Evolutionary conservation across 2,113 vertebrate genomes (phyloP), one percentile per base, ranked within the genome.

Genomic region (Columbina picui): DNA sequence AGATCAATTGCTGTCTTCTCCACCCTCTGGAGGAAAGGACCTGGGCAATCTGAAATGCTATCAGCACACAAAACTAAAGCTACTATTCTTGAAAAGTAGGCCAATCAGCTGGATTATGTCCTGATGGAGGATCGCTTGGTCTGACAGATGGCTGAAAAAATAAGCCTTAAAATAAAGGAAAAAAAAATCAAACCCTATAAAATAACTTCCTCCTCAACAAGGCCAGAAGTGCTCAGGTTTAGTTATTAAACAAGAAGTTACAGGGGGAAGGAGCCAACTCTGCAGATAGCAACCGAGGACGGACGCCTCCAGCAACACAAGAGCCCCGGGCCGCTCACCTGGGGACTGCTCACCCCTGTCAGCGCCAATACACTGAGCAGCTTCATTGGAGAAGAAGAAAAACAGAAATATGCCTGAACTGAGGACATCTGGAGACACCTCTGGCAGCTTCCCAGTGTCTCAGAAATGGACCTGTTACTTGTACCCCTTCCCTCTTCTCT

Each of bases 101-200:
- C 53, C 85, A 94, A 93, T 90, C 79, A 91, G n/a, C 49, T 34
- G 81, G 86, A 90, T 92, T 76, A 79, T 8, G 41, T 74, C 92
- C 10, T 67, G 38, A 41, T 26, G 61, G 70, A 90, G 49, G 53
- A 93, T 77, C 63, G n/a, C 89, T 84, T 8, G 26, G 23, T 38
- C 83, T 16, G 94, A 84, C 94, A 96, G 95, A 92, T 63, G 82
- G 59, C 78, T 93, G 74, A 22, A 75, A 59, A 87, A 89, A 91
- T 57, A 57, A 90, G 67, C 71, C 71, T 74, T 29, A 39, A 73
- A 83, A 90, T 60, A 49, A 60, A 75, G 60, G 73, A 53, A 57
- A 64, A 23, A 22, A 21, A 49, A 49, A 49, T 7, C 52, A 53
- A 81, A 57, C 8, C 21, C 60, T 45, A 23, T 7, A 16, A 60